Conservation (phyloP, 2,113 vertebrate species). For the Lota lota region DNA sequence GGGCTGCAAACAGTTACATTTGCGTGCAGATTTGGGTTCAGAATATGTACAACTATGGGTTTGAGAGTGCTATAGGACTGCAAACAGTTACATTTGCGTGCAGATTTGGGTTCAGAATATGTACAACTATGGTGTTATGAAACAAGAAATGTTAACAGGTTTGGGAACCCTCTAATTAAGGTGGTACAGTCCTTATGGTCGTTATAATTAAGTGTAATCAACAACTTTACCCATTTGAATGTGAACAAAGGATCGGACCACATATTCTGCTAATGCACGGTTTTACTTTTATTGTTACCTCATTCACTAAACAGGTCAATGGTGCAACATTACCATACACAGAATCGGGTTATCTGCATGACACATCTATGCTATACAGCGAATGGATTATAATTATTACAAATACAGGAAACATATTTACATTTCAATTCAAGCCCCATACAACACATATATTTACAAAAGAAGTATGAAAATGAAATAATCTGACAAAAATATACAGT, state of each 20-base stretch:
- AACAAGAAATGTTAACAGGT: no score
- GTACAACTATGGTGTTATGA: no score
- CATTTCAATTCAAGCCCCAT: constrained; percentile 98
- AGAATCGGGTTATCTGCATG: constrained; percentile 94
- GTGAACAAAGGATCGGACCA: constrained; percentile 22
- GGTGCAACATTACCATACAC: constrained; percentile 98
- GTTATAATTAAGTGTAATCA: no score
- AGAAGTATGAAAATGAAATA: constrained; percentile 93
- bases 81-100: no score
- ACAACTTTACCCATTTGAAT: neutral
- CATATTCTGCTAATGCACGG: constrained; percentile 78
- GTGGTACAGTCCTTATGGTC: no score
- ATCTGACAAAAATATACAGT: constrained; percentile 88
- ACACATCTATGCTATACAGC: constrained; percentile 99
- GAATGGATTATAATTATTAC: constrained; percentile 99
- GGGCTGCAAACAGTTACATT: no score
- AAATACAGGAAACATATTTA: constrained; percentile 99
- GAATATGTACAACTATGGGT: no score
- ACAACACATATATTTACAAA: constrained; percentile 99
- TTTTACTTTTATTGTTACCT: constrained; percentile 98
- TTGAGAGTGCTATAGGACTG: no score
- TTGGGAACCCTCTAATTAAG: no score
- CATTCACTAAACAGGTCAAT: constrained; percentile 92
- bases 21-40: no score
- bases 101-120: no score